Conservation (phyloP, 2,797 vertebrate genomes). For the Cirrhinus mrigala region DNA sequence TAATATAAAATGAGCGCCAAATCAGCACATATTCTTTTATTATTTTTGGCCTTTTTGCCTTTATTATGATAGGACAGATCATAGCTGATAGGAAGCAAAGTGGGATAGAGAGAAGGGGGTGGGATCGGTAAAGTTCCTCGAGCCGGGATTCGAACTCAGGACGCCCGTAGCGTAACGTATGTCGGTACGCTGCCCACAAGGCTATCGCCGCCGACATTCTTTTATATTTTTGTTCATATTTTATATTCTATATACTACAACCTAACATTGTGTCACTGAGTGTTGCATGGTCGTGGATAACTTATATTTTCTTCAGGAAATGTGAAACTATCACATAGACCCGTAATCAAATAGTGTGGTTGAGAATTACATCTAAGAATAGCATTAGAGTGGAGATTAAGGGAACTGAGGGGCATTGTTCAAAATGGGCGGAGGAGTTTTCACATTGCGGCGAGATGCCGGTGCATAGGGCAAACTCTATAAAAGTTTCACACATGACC, state of each 20-base stretch:
- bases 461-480: conserved; percentile 49
- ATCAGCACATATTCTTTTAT: too few relatives aligned
- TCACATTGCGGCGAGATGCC: conserved; percentile 18
- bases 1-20: too few relatives aligned
- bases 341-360: not conserved
- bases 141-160: too few relatives aligned
- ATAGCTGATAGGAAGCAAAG: too few relatives aligned
- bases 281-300: not conserved
- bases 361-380: not conserved
- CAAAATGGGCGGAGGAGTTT: conserved; percentile 21
- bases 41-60: too few relatives aligned
- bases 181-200: too few relatives aligned
- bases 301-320: not conserved
- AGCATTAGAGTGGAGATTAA: not conserved
- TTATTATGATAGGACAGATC: too few relatives aligned
- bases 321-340: not conserved
- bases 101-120: too few relatives aligned
- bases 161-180: too few relatives aligned
- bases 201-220: too few relatives aligned
- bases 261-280: not conserved
- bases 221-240: not conserved
- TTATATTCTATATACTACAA: too few relatives aligned
- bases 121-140: too few relatives aligned
- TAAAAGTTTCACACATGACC: conserved; percentile 75
- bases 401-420: conserved; percentile 30